Base-by-base conservation (phyloP, 2,888 invertebrate genomes). In the Rugalucina vietnamica region DNA sequence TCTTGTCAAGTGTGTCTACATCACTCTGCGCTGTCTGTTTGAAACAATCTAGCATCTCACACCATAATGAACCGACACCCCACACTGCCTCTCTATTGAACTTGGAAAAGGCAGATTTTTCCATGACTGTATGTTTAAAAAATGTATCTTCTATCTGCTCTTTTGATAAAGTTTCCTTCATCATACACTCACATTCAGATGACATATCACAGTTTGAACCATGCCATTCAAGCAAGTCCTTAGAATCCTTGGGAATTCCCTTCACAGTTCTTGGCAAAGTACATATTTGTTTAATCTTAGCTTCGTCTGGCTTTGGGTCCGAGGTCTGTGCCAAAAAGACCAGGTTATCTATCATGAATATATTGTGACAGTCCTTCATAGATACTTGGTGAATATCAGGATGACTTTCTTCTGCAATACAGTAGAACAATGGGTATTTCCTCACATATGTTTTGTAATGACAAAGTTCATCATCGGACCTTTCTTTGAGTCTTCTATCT, bases 401-500 rank as follows among this genome's bases (percentile, higher is more conserved):
- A 12, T 43, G 43, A 43, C 8, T 43, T 43, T 43, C 43, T 43
- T 43, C 43, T n/a, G n/a, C n/a, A n/a, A n/a, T n/a, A n/a, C n/a
- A n/a, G n/a, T n/a, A n/a, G n/a, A n/a, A n/a, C n/a, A n/a, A n/a
- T 18, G 10, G 8, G 32, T 73, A 49, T n/a, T n/a, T 43, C 32
- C 37, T 73, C 5, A 50, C 27, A 21, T 4, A 73, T 12, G 73
- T 73, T 29, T 27, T 1, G 37, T 36, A 73, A 50, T 73, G 32
- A 24, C 73, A 73, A 27, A 73, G 18, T 73, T 73, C 49, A 29
- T 29, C 49, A 21, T 73, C 73, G n/a, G 73, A 8, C 27, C 49
- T 21, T 21, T 27, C 4, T 32, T 73, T 73, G 4, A 73, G 32
- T 29, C 73, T 5, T 32, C 50, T n/a, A 50, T 73, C 50, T 12